Evolutionary conservation across 2,888 invertebrate species (phyloP).

Genomic region (Drosophila niveifrons): DNA sequence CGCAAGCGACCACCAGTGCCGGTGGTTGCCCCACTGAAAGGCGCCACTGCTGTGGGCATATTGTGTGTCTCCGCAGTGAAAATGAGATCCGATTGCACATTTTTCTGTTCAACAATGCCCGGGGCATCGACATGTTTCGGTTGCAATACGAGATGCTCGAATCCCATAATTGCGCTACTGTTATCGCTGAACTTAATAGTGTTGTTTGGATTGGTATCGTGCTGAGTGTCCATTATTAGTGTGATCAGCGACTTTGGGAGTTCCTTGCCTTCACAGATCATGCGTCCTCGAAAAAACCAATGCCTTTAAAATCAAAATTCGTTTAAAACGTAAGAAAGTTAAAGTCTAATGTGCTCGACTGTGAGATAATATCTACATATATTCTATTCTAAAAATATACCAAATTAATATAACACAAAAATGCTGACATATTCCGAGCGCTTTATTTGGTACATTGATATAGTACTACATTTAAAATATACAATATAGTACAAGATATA

Average conservation of each 20-base stretch:
- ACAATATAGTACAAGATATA: too few species aligned
- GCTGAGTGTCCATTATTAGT: conserved; percentile 96
- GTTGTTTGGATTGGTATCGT: conserved; percentile 94
- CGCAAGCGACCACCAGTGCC: conserved; percentile 97
- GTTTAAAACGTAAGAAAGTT: too few species aligned
- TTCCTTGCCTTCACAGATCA: conserved; percentile 92
- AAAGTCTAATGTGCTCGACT: too few species aligned
- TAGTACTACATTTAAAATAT: too few species aligned
- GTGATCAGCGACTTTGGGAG: conserved; percentile 94
- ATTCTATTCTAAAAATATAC: too few species aligned
- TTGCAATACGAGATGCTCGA: conserved; percentile 89
- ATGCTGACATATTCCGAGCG: too few species aligned
- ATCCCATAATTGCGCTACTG: conserved; percentile 97
- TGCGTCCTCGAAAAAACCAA: conserved; percentile 98
- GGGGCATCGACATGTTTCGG: conserved; percentile 88
- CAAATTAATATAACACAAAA: too few species aligned
- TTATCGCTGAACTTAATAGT: conserved; percentile 99
- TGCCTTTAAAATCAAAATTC: conserved; percentile 87
- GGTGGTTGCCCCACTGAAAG: conserved; percentile 98
- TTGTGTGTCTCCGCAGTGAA: conserved; percentile 99
- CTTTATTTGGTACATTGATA: too few species aligned
- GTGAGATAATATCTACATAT: too few species aligned
- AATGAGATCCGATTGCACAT: conserved; percentile 93
- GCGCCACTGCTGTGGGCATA: conserved; percentile 98
- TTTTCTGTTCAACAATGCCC: conserved; percentile 87